Base-by-base conservation (phyloP, 2,888 invertebrate genomes). In the Volucella zonaria region DNA sequence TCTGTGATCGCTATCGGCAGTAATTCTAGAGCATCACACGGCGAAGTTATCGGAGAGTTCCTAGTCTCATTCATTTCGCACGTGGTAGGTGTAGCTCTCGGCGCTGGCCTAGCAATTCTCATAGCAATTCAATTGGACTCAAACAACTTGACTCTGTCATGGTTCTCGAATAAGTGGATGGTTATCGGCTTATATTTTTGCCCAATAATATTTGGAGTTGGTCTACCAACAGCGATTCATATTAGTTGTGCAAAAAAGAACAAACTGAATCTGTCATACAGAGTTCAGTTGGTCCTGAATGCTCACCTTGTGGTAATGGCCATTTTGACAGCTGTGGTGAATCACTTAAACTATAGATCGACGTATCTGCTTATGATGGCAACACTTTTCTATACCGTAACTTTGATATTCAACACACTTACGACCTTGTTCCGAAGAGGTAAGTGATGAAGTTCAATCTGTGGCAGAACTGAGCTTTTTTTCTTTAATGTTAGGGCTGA, bases 81-180 rank as follows among this genome's bases (percentile, higher is more conserved):
- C 81, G 42, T 89, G 67, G 61, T 87, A 52, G 86, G 92, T 74
- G 87, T 92, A 76, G 87, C 85, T 58, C 62, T 91, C 1, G 89
- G 91, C 6, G 31, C 90, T 8, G 87, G 88, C 1, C 80, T 92
- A 14, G 88, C 89, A 1, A 45, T 91, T 0, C 71, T 89, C 1
- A 88, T 92, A 43, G 92, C 91, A 1, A 61, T 91, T 14, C 87
- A 92, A 43, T 87, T 93, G 51, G 93, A 93, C 87, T 88, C 88
- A 6, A 88, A 90, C 1, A 90, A 90, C 18, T 87, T 92, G 8
- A 91, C 93, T 0, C 93, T 95, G 93, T 91, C 93, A 31, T 95
- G 95, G 95, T 95, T 92, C 88, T 92, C 93, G 3, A 90, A 93
- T 83, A 92, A 92, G 0, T 93, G 93, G 91, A 91, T 94, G 80